Evolutionary conservation across 92 coral and sea anemone genomes (phyloP).

Genomic region (Siderastrea radians): DNA sequence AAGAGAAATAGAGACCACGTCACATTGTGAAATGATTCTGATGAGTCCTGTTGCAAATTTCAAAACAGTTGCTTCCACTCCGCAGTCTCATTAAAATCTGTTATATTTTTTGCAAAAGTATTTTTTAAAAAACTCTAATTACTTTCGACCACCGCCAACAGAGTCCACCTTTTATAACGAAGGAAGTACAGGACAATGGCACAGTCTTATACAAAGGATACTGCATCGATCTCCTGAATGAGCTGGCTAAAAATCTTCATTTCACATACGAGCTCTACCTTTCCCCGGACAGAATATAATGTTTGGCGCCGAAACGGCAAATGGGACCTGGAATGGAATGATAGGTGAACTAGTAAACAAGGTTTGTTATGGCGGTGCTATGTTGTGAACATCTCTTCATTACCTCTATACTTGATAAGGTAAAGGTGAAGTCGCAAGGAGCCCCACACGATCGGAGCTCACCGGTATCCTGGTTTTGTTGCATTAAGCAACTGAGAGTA

Average conservation of each 20-base stretch:
- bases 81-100: too few relatives aligned
- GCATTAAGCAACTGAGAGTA: too few relatives aligned
- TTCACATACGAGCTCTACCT: constrained; percentile 40
- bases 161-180: constrained; percentile 35
- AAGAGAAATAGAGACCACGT: too few relatives aligned
- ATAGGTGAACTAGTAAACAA: constrained; percentile 13
- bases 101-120: too few relatives aligned
- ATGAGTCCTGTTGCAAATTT: not conserved
- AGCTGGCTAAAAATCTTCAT: constrained; percentile 31
- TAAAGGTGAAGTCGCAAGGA: too few relatives aligned
- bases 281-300: constrained; percentile 38
- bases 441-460: too few relatives aligned
- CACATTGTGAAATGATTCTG: not conserved
- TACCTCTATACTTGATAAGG: not conserved
- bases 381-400: too few relatives aligned
- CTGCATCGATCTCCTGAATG: constrained; percentile 44
- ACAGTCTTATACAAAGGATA: constrained; percentile 29
- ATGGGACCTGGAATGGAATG: constrained; percentile 48
- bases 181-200: not conserved
- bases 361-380: not conserved
- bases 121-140: too few relatives aligned
- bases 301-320: constrained; percentile 31
- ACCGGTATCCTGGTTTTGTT: too few relatives aligned
- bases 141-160: not conserved
- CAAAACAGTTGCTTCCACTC: too few relatives aligned